Conservation (phyloP, 35 echinoderm and acorn worm genomes). For the Hemicentrotus pulcherrimus region DNA sequence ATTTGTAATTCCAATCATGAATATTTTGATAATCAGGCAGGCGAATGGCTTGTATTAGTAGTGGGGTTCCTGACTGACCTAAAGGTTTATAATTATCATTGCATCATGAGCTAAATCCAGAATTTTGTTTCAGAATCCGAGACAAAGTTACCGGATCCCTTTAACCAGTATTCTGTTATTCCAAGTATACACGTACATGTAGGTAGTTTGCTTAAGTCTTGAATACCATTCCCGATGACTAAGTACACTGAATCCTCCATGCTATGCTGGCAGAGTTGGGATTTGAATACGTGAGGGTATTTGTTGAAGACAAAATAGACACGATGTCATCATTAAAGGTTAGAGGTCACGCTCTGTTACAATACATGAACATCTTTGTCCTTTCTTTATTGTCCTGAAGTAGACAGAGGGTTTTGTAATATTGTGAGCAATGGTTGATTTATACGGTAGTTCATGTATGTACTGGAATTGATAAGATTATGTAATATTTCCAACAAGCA, state of each 20-base stretch:
- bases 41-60: too few relatives aligned
- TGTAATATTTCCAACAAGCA: too few relatives aligned
- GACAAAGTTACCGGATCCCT: too few relatives aligned
- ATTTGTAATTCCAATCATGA: too few relatives aligned
- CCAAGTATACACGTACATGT: not conserved
- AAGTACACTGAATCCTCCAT: not conserved
- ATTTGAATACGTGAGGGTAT: slow-evolving; percentile 17
- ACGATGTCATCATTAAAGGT: slow-evolving; percentile 5
- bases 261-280: not conserved
- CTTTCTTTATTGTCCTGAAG: not conserved
- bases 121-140: too few relatives aligned
- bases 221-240: not conserved
- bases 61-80: too few relatives aligned
- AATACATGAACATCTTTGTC: not conserved
- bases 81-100: too few relatives aligned
- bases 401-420: not conserved
- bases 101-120: too few relatives aligned
- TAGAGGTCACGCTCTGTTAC: not conserved
- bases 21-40: too few relatives aligned
- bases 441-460: too few relatives aligned
- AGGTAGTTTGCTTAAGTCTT: not conserved
- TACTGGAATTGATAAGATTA: too few relatives aligned
- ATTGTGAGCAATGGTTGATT: too few relatives aligned
- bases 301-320: not conserved
- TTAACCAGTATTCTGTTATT: not conserved